Base-by-base conservation (phyloP, 1,140 invertebrate species). In the Lepidotrigona ventralis region DNA sequence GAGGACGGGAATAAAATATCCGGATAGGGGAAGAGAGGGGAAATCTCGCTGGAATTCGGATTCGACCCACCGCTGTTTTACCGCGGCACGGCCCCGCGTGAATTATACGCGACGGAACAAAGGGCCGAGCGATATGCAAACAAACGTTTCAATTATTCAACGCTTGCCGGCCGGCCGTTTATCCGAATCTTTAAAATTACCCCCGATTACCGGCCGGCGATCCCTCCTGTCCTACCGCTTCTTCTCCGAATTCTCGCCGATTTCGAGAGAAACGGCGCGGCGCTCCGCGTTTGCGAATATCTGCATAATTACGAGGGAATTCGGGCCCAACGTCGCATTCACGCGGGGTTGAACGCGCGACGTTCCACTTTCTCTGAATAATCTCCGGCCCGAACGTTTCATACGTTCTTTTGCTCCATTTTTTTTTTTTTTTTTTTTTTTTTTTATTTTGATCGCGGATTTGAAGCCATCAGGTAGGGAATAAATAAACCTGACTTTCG, bases 81-180 rank as follows among this genome's bases (percentile, higher is more conserved):
- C n/a, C 66, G 29, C 63, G n/a, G 8, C 39, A 8, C 6, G 39
- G 39, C 6, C 39, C 79, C 2, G 33, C 29, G 75, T 79, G 72
- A 88, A 69, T 88, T 88, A 85, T 78, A 71, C 71, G 26, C 58
- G 33, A 39, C 33, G 60, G 80, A 88, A 83, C 76, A 86, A 88
- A 66, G 56, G 64, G 53, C 51, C 64, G 33, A 15, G 73, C 70
- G 73, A 88, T 84, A 84, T 79, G 86, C 86, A 88, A 88, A 86
- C 80, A 84, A 88, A 88, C 78, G 84, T 88, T 89, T 89, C 81
- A 89, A 86, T 89, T 81, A 89, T 89, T 89, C 87, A 86, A 60
- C 21, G 68, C 58, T 64, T 9, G 46, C 74, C 46, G 29, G 9
- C 58, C 14, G 56, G 77, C 54, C 82, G 77, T 79, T 79, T 83